Conservation (phyloP, 2,888 invertebrate species). For the Pedicia rivosa region DNA sequence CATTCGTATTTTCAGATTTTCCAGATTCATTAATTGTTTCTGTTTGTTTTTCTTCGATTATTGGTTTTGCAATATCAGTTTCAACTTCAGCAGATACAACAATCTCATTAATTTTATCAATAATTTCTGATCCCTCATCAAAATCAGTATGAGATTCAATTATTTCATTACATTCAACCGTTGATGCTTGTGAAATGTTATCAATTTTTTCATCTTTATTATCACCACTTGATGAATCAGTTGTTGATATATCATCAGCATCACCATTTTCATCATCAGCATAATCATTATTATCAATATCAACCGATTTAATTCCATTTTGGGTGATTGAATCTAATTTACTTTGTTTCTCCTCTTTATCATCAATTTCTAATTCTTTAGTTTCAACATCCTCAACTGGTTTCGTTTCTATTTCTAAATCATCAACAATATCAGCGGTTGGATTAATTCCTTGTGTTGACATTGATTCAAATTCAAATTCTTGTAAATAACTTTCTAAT, state of each 20-base stretch:
- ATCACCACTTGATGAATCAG: background rate
- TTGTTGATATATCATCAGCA: background rate
- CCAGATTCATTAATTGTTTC: conserved; percentile 3
- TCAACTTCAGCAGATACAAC: conserved; percentile 2
- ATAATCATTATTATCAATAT: conserved; percentile 7
- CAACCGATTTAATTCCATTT: no score
- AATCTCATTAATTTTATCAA: background rate
- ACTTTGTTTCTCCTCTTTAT: background rate
- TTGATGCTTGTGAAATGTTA: conserved; percentile 30
- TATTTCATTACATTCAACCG: conserved; percentile 26
- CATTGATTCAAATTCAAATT: conserved; percentile 19
- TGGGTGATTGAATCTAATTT: no score
- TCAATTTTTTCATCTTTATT: conserved; percentile 16
- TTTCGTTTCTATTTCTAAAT: background rate
- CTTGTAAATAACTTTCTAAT: conserved; percentile 29
- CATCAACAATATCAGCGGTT: background rate
- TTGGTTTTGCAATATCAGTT: conserved; percentile 6
- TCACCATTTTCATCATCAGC: conserved; percentile 18
- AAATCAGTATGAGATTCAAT: conserved; percentile 14
- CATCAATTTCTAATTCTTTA: background rate
- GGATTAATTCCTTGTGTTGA: background rate
- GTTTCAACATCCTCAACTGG: background rate
- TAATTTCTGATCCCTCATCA: background rate
- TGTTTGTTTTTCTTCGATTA: background rate
- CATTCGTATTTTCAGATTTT: background rate